Evolutionary conservation across 2,113 vertebrate genomes (phyloP).

Genomic region (Festucalex cinctus): DNA sequence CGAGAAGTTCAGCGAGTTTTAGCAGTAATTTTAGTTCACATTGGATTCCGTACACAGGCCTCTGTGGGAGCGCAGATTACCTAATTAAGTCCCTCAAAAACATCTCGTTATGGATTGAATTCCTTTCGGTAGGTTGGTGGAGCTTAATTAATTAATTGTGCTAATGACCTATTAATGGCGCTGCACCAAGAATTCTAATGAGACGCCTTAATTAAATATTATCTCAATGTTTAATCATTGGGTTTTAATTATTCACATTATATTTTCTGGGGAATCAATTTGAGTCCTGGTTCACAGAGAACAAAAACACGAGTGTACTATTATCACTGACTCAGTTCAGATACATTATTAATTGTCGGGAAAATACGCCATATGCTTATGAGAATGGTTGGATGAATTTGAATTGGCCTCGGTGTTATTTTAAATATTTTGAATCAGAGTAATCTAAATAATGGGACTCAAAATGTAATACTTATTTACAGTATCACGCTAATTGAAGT

Average conservation of each 20-base stretch:
- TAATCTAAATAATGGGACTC: no score
- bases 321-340: not conserved
- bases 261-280: constrained; percentile 73
- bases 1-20: constrained; percentile 47
- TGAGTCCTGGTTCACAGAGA: constrained; percentile 18
- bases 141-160: constrained; percentile 77
- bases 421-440: not conserved
- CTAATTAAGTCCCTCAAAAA: constrained; percentile 76
- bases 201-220: constrained; percentile 80
- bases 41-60: constrained; percentile 48
- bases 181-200: constrained; percentile 71
- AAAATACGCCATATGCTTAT: not conserved
- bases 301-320: not conserved
- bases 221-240: constrained; percentile 79
- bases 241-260: constrained; percentile 77
- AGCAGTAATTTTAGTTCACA: constrained; percentile 48
- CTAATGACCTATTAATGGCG: constrained; percentile 76
- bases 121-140: constrained; percentile 69
- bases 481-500: no score
- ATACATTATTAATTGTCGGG: not conserved
- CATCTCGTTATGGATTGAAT: constrained; percentile 73
- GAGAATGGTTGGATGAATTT: not conserved
- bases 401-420: not conserved
- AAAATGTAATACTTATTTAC: no score
- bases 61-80: constrained; percentile 55